Conservation (phyloP, 2,113 vertebrate genomes). For the Bostrychus sinensis region DNA sequence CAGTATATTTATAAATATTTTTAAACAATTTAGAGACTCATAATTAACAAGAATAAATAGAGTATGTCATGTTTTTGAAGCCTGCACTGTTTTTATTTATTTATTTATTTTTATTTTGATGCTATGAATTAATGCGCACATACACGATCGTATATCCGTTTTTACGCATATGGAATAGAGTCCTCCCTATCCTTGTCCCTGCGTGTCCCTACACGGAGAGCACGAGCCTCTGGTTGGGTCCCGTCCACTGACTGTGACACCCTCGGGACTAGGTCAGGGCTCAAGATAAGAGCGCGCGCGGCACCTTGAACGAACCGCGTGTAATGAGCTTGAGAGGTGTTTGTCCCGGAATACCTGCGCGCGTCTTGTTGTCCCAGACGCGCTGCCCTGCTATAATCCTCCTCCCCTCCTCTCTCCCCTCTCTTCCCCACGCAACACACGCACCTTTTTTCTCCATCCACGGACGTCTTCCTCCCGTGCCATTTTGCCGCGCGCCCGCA, state of each 20-base stretch:
- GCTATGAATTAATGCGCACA: no score
- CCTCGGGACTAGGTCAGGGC: constrained; percentile 53
- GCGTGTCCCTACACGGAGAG: background rate
- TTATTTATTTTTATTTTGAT: no score
- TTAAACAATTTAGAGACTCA: no score
- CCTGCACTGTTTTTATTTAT: background rate
- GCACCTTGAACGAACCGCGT: constrained; percentile 60
- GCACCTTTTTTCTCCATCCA: no score
- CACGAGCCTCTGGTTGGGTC: background rate
- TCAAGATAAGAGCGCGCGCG: constrained; percentile 65
- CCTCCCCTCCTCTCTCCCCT: constrained; percentile 25
- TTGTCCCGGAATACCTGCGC: constrained; percentile 69
- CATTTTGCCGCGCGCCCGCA: background rate
- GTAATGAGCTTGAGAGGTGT: constrained; percentile 77
- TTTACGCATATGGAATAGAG: background rate
- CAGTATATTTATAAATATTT: no score
- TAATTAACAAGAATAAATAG: no score
- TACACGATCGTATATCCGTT: no score
- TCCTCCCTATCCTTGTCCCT: background rate
- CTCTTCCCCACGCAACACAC: background rate
- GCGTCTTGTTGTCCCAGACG: constrained; percentile 32
- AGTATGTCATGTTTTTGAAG: no score
- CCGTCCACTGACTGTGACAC: background rate
- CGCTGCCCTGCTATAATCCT: background rate
- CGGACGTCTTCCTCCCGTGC: background rate